These are phyloP conservation scores for Stramonita haemastoma DNA, from an alignment of 2,888 invertebrate genomes.

Conservation along the genomic window DNA sequence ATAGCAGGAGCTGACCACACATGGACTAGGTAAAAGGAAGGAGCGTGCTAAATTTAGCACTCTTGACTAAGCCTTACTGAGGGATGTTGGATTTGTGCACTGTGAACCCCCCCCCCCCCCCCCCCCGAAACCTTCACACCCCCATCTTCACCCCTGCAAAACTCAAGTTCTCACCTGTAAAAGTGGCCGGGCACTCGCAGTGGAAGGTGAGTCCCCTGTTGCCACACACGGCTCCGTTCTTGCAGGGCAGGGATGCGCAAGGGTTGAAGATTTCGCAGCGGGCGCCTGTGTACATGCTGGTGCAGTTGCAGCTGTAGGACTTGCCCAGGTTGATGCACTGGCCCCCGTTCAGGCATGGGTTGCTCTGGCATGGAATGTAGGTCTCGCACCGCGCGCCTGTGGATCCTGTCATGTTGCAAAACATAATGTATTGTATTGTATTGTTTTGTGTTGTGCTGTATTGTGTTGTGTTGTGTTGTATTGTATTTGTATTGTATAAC, in stretches of 20 bases:
- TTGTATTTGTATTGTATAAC: too few relatives aligned
- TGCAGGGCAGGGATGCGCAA: slow-evolving; percentile 55
- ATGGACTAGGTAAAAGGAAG: too few relatives aligned
- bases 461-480: too few relatives aligned
- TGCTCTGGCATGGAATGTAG: slow-evolving; percentile 46
- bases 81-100: too few relatives aligned
- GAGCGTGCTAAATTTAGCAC: too few relatives aligned
- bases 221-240: slow-evolving; percentile 63
- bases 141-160: too few relatives aligned
- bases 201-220: slow-evolving; percentile 35
- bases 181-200: slow-evolving; percentile 46
- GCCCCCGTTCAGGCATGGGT: slow-evolving; percentile 65
- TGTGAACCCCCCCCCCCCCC: too few relatives aligned
- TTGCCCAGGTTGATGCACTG: slow-evolving; percentile 53
- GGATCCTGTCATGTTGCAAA: slow-evolving; percentile 23
- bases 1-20: too few relatives aligned
- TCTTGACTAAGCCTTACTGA: too few relatives aligned
- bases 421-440: slow-evolving; percentile 53
- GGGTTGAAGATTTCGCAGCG: slow-evolving; percentile 59
- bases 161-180: too few relatives aligned
- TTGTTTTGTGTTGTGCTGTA: too few relatives aligned
- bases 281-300: slow-evolving; percentile 57
- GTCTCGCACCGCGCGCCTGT: slow-evolving; percentile 51
- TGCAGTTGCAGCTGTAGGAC: slow-evolving; percentile 60
- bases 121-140: too few relatives aligned